Conservation (phyloP, 1,140 invertebrate genomes). For the Lordiphosa stackelbergi region DNA sequence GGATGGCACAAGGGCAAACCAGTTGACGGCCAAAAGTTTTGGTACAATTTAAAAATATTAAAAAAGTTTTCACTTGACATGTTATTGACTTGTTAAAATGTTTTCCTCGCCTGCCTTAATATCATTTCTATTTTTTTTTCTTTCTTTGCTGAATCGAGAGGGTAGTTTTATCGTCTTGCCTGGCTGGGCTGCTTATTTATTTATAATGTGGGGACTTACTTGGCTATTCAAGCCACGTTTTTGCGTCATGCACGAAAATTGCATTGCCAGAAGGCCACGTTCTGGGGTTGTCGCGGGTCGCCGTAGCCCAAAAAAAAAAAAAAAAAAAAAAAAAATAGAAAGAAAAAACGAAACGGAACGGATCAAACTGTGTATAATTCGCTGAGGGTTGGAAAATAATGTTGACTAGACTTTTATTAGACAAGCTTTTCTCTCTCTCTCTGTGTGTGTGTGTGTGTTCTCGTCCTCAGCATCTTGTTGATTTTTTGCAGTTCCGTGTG, state of each 20-base stretch:
- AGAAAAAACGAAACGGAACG: constrained; percentile 28
- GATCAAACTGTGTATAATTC: constrained; percentile 75
- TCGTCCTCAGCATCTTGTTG: constrained; percentile 27
- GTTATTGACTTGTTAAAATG: constrained; percentile 76
- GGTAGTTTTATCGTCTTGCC: constrained; percentile 39
- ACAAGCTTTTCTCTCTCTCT: constrained; percentile 43
- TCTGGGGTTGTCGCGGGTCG: constrained; percentile 32
- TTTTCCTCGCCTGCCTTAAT: constrained; percentile 57
- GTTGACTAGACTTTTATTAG: constrained; percentile 76
- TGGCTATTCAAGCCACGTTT: constrained; percentile 68
- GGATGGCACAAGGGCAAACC: constrained; percentile 16
- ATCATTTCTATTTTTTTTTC: constrained; percentile 45
- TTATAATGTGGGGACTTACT: constrained; percentile 73
- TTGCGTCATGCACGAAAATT: constrained; percentile 73
- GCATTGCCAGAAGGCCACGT: constrained; percentile 43
- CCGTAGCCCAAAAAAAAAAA: constrained; percentile 8
- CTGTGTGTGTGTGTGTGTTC: no score
- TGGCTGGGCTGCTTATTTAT: constrained; percentile 63
- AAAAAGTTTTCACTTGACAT: constrained; percentile 74
- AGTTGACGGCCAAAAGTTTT: constrained; percentile 32
- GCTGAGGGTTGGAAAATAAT: constrained; percentile 65
- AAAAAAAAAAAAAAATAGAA: constrained; percentile 6
- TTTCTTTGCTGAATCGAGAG: constrained; percentile 19
- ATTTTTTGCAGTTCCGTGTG: constrained; percentile 36
- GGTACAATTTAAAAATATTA: constrained; percentile 70